These are phyloP conservation scores for Heterochromis multidens DNA, from an alignment of 2,113 vertebrate genomes.

Conservation along the genomic window DNA sequence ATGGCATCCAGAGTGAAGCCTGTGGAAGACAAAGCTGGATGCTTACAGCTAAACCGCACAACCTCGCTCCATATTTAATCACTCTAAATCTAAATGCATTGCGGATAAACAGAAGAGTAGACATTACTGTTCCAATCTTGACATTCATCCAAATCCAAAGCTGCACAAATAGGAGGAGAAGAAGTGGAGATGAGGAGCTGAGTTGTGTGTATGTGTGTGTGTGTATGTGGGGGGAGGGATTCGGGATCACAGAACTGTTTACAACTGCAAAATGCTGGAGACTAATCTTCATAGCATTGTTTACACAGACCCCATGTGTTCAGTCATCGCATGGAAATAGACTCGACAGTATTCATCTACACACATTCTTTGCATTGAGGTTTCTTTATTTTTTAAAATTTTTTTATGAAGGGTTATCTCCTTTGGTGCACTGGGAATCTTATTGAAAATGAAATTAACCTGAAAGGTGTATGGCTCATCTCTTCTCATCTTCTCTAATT, in stretches of 20 bases:
- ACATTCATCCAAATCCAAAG: conserved; percentile 1
- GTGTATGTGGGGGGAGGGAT: not conserved
- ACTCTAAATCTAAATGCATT: not conserved
- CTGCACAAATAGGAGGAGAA: not conserved
- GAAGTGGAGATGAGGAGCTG: not conserved
- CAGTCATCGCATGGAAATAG: conserved; percentile 13
- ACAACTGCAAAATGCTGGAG: conserved; percentile 6
- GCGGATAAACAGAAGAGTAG: not conserved
- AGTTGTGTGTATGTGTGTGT: too few species aligned
- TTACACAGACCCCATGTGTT: conserved; percentile 13
- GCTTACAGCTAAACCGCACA: not conserved
- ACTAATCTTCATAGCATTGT: conserved; percentile 28
- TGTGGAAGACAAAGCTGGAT: conserved; percentile 12
- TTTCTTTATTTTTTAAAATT: not conserved
- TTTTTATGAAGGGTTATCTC: not conserved
- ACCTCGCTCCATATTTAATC: not conserved
- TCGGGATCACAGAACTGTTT: not conserved
- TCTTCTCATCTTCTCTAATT: not conserved
- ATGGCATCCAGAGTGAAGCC: conserved; percentile 25
- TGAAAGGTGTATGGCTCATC: not conserved
- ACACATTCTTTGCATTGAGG: not conserved
- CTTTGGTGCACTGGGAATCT: not conserved
- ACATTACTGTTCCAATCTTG: not conserved
- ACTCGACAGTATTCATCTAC: not conserved
- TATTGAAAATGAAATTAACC: not conserved